These are phyloP conservation scores for Leucopsar rothschildi DNA, from an alignment of 2,113 vertebrate species.

Conservation along the genomic window DNA sequence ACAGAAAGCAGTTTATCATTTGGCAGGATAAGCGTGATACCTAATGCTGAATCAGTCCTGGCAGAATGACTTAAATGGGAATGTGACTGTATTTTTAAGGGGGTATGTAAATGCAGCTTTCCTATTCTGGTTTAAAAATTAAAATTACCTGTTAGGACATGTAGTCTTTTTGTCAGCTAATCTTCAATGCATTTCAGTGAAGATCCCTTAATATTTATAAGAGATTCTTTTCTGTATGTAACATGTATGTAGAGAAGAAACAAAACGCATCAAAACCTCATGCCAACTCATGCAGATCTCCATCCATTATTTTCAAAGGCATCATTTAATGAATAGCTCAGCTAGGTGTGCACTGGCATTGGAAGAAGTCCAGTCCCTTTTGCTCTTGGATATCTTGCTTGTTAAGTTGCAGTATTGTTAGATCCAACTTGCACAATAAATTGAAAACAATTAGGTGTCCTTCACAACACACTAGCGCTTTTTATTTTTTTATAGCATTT, in stretches of 20 bases:
- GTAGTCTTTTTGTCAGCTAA: not conserved
- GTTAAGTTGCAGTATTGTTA: not conserved
- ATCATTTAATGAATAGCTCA: not conserved
- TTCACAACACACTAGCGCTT: not conserved
- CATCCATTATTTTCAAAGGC: not conserved
- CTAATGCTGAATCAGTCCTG: not conserved
- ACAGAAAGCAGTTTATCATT: slow-evolving; percentile 37
- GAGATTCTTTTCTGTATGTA: not conserved
- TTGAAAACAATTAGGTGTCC: not conserved
- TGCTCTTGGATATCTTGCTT: not conserved
- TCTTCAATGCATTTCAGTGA: not conserved
- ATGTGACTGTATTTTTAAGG: not conserved
- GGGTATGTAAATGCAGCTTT: not conserved
- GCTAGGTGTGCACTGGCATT: not conserved
- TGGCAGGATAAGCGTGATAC: slow-evolving; percentile 7
- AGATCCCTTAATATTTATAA: not conserved
- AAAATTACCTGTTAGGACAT: not conserved
- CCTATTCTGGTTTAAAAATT: not conserved
- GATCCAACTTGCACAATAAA: not conserved
- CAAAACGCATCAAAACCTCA: not conserved
- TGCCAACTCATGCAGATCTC: not conserved
- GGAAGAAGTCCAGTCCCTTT: not conserved
- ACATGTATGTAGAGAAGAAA: not conserved
- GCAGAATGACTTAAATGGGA: not conserved
- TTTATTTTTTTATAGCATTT: not conserved